These are phyloP conservation scores for Drosophila leontia DNA, from an alignment of 1,140 invertebrate species.

Conservation along the genomic window DNA sequence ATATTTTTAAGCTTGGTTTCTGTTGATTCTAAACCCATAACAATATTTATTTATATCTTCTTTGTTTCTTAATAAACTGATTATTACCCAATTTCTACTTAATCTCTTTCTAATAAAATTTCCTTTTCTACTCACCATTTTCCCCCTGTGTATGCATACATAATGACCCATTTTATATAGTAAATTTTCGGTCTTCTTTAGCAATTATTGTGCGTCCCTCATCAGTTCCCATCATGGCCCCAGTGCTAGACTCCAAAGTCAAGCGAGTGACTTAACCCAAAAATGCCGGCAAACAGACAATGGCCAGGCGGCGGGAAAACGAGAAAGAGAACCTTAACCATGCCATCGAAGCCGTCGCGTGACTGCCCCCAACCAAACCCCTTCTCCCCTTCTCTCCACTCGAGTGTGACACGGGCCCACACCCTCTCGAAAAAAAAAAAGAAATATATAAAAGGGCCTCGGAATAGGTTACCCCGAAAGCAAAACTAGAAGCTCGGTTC, in stretches of 20 bases:
- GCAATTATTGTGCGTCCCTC: slow-evolving; percentile 54
- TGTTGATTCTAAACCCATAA: background rate
- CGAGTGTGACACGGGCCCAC: slow-evolving; percentile 66
- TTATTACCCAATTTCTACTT: background rate
- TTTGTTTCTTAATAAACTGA: background rate
- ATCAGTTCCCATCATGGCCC: slow-evolving; percentile 19
- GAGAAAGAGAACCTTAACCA: slow-evolving; percentile 63
- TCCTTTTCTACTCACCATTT: background rate
- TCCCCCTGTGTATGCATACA: slow-evolving; percentile 36
- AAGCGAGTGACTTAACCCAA: slow-evolving; percentile 71
- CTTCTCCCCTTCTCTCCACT: slow-evolving; percentile 9
- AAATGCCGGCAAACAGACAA: slow-evolving; percentile 42
- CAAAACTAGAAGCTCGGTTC: slow-evolving; percentile 47
- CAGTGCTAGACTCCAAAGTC: slow-evolving; percentile 52
- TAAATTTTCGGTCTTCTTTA: slow-evolving; percentile 48
- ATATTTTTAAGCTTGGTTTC: background rate
- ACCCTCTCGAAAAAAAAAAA: slow-evolving; percentile 21
- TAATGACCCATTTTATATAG: slow-evolving; percentile 62
- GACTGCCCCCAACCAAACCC: slow-evolving; percentile 42
- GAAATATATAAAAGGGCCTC: background rate
- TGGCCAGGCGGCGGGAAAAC: slow-evolving; percentile 31
- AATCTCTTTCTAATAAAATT: background rate
- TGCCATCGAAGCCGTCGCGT: slow-evolving; percentile 65
- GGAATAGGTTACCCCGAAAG: slow-evolving; percentile 34
- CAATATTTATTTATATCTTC: background rate